phyloP scores from a whole-genome alignment of 2,113 vertebrate genomes.

The Triplophysa tibetana region DNA sequence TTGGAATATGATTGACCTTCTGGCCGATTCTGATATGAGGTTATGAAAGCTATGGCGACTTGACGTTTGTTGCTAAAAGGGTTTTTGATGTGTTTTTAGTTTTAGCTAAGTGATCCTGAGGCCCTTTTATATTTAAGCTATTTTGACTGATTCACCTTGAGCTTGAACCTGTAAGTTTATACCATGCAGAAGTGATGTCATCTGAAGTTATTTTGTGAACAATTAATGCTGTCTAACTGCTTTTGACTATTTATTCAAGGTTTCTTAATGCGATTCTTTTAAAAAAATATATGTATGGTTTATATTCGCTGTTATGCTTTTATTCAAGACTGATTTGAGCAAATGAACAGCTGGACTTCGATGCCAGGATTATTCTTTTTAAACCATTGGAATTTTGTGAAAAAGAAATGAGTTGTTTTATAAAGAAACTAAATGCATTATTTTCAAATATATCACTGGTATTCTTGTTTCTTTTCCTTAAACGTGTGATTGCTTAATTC shows the following conservation, averaged over 20 bases:
- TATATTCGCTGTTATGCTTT: constrained; percentile 16
- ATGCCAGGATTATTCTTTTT: not conserved
- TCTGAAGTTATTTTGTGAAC: constrained; percentile 14
- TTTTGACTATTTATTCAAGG: constrained; percentile 22
- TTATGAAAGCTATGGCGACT: constrained; percentile 38
- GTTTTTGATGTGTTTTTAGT: constrained; percentile 23
- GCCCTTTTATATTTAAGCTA: not conserved
- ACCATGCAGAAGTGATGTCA: constrained; percentile 11
- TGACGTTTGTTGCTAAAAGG: constrained; percentile 23
- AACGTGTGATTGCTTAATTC: too few relatives aligned
- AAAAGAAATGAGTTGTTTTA: constrained; percentile 36
- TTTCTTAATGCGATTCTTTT: constrained; percentile 17
- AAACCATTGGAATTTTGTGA: constrained; percentile 9
- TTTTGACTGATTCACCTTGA: constrained; percentile 12
- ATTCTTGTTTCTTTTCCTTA: not conserved
- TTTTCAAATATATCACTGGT: not conserved
- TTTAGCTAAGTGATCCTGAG: not conserved
- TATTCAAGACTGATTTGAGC: not conserved
- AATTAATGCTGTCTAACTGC: not conserved
- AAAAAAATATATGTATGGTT: not conserved
- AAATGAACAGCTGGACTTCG: not conserved
- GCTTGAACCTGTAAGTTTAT: constrained; percentile 39
- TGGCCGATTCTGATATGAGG: constrained; percentile 4
- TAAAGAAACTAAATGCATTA: constrained; percentile 55
- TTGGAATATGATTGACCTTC: constrained; percentile 31